A percentile compares a stretch with the other conserved stretches of the same genome.
These are phyloP conservation scores for Salvelinus namaycush DNA, from an alignment of 2,113 vertebrate genomes.

Conservation along the genomic window DNA sequence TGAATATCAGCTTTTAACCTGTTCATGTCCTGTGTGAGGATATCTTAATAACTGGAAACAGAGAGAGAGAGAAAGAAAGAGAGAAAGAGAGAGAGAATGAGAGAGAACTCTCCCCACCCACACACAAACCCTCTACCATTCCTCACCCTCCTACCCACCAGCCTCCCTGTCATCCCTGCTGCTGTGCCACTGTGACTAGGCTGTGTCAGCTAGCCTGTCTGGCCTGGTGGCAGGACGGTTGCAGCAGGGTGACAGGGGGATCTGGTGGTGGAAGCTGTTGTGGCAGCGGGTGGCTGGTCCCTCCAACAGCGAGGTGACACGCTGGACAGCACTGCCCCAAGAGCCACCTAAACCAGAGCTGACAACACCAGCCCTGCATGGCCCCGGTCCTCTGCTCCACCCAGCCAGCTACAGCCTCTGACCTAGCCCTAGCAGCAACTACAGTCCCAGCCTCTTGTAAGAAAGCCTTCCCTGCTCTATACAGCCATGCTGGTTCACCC, in stretches of 20 bases:
- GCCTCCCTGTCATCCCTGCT: neutral
- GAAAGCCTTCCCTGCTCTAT: neutral
- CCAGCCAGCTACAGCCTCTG: neutral
- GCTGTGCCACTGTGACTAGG: conserved; percentile 4
- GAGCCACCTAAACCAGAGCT: conserved; percentile 77
- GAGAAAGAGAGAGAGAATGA: too few species aligned
- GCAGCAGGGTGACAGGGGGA: too few species aligned
- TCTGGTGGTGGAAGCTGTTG: conserved; percentile 1
- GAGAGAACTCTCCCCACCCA: too few species aligned
- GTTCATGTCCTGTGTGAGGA: too few species aligned
- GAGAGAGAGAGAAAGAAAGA: too few species aligned
- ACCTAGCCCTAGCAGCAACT: neutral
- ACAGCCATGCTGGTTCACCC: neutral
- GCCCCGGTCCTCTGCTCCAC: conserved; percentile 62
- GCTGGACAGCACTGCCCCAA: neutral
- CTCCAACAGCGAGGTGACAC: conserved; percentile 41
- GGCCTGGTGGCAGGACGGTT: neutral
- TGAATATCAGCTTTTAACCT: too few species aligned
- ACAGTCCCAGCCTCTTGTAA: neutral
- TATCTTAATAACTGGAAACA: too few species aligned
- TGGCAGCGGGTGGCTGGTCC: conserved; percentile 57
- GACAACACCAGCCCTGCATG: conserved; percentile 72
- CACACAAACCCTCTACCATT: conserved; percentile 2
- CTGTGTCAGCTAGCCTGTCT: neutral
- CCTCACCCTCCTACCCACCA: neutral